Evolutionary conservation across 2,888 invertebrate genomes (phyloP), one percentile per base, ranked within the genome.

Genomic region (Microplitis manilae): DNA sequence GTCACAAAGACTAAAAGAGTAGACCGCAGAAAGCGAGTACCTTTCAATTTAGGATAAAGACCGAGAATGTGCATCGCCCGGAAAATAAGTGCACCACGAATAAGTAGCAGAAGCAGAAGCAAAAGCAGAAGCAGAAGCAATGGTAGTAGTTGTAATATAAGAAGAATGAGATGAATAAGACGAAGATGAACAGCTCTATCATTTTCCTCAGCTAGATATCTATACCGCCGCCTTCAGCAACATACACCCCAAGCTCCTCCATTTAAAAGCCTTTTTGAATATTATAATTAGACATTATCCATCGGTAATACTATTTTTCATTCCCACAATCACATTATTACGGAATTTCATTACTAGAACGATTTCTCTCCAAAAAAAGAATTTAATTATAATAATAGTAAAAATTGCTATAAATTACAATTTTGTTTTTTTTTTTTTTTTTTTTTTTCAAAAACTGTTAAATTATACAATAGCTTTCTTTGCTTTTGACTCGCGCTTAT

Each of bases 31-130:
- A 65, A 70, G 71, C 30, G 39, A 64, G 76, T 71, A 38, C 50
- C 71, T 76, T 67, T 70, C 76, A 76, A 76, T 76, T 76, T 71
- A 40, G 67, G 30, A 76, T 76, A 71, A 65, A 76, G 65, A 68
- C 70, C 64, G 67, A 76, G 76, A 65, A 70, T 76, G 76, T 76
- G 70, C 76, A 76, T 50, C 67, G 30, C 61, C 71, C 71, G 76
- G 76, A 76, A 76, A 76, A 76, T 76, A 76, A 76, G 76, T 70
- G 76, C 67, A 76, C 39, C 61, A 62, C n/a, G 60, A 38, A 68
- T 38, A 68, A 59, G 30, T 15, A 68, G 75, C 17, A 68, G 62
- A 62, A 62, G 62, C 15, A n/a, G 15, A 62, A 62, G 17, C 15
- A n/a, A 62, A 62, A 62, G 62, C 62, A 62, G 7, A 17, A 62